These are phyloP conservation scores for Paguma larvata DNA, from an alignment of 2,797 vertebrate genomes.

Conservation along the genomic window DNA sequence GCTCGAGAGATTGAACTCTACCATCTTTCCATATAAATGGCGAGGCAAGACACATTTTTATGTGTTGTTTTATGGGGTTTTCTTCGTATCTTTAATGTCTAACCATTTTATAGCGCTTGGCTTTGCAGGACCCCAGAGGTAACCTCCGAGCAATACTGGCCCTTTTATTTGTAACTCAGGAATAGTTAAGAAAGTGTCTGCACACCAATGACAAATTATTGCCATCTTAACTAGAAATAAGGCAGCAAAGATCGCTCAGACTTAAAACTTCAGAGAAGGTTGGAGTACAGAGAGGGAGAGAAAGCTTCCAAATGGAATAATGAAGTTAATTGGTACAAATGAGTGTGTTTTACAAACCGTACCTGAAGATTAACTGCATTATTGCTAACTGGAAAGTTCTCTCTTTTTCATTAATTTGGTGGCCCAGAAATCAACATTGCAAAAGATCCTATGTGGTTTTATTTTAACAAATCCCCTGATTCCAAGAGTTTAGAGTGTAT, in stretches of 20 bases:
- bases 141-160: conserved; percentile 77
- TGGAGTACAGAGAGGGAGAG: conserved; percentile 41
- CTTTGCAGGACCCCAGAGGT: conserved; percentile 86
- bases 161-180: conserved; percentile 87
- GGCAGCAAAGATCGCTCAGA: conserved; percentile 75
- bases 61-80: conserved; percentile 82
- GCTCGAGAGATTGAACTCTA: conserved; percentile 76
- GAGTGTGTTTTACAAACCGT: conserved; percentile 60
- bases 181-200: conserved; percentile 85
- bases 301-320: conserved; percentile 74
- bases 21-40: conserved; percentile 81
- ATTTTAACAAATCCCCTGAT: neutral
- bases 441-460: neutral
- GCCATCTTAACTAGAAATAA: conserved; percentile 85
- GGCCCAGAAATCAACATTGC: conserved; percentile 29
- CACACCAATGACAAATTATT: conserved; percentile 87
- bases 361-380: conserved; percentile 66
- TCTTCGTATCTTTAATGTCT: conserved; percentile 86
- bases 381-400: neutral
- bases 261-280: conserved; percentile 78
- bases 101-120: conserved; percentile 83
- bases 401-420: conserved; percentile 20
- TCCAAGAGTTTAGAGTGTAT: neutral
- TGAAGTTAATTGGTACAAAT: conserved; percentile 82
- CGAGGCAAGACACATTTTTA: conserved; percentile 82